Evolutionary conservation across 2,888 invertebrate genomes (phyloP).

Genomic region (Mechanitis messenoides): DNA sequence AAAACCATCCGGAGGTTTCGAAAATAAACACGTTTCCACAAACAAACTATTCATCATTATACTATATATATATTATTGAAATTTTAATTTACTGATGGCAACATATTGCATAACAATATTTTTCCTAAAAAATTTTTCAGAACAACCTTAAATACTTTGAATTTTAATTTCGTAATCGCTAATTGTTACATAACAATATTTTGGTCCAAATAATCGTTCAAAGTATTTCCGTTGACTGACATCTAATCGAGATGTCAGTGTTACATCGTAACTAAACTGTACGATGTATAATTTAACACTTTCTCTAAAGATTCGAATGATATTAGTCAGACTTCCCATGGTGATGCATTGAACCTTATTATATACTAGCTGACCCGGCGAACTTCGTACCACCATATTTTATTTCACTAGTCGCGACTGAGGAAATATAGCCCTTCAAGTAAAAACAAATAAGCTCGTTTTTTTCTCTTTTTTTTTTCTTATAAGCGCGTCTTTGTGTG

Average conservation of each 20-base stretch:
- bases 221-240: conserved; percentile 34
- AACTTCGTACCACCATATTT: no score
- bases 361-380: no score
- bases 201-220: conserved; percentile 23
- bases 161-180: conserved; percentile 2
- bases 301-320: conserved; percentile 54
- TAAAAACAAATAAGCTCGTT: no score
- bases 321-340: conserved; percentile 54
- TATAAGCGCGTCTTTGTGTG: no score
- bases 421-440: no score
- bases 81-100: conserved; percentile 2
- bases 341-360: conserved; percentile 44
- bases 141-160: neutral
- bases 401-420: no score
- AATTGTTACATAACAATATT: conserved; percentile 14
- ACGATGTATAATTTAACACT: conserved; percentile 71
- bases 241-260: conserved; percentile 48
- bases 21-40: no score
- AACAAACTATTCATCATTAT: no score
- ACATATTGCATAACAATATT: conserved; percentile 15
- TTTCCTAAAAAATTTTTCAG: no score
- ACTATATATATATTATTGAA: conserved; percentile 7
- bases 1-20: no score
- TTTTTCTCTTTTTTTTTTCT: no score
- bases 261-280: conserved; percentile 55